Base-by-base conservation (phyloP, 2,888 invertebrate genomes). In the Melanotus villosus region DNA sequence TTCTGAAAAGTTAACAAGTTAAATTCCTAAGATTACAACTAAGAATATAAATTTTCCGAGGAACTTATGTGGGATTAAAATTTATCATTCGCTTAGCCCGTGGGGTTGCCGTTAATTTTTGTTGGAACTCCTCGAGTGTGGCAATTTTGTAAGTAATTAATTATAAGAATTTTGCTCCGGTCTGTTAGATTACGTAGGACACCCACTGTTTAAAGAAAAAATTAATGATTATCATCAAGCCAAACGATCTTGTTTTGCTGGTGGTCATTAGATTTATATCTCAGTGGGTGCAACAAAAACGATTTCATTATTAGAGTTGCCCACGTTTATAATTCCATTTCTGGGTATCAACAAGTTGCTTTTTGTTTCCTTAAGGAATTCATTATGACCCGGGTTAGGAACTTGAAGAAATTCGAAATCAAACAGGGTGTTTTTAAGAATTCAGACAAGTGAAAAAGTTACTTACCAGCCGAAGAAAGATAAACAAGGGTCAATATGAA, bases 61-160 rank as follows among this genome's bases (percentile, higher is more conserved):
- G 36, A 32, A 54, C 14, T 41, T 41, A 41, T 10, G 16, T 12
- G 21, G 3, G 14, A 21, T 56, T 36, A 10, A 21, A 56, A 23
- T 36, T 34, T 5, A 56, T 56, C 21, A 1, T 34, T 10, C 9
- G 7, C 9, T 21, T 18, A 19, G 43, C 19, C 19, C 9, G 43
- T 19, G 18, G 18, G 43, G 19, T 7, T 10, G 43, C 9, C 9
- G 7, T 16, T 47, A 47, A 23, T 23, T 23, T 47, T 47, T 47
- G 23, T n/a, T 47, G 12, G 6, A 47, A 12, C 47, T 21, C 47
- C 4, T 6, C 10, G 19, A 21, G 21, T 4, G 3, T 23, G 4
- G 26, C 47, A 47, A 47, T 47, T 47, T 23, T 12, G 23, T 23
- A 47, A 23, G 47, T 21, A 47, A 47, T 47, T 47, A 21, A 47